Base-by-base conservation (phyloP, 2,888 invertebrate genomes). In the Lasioglossum lativentre region DNA sequence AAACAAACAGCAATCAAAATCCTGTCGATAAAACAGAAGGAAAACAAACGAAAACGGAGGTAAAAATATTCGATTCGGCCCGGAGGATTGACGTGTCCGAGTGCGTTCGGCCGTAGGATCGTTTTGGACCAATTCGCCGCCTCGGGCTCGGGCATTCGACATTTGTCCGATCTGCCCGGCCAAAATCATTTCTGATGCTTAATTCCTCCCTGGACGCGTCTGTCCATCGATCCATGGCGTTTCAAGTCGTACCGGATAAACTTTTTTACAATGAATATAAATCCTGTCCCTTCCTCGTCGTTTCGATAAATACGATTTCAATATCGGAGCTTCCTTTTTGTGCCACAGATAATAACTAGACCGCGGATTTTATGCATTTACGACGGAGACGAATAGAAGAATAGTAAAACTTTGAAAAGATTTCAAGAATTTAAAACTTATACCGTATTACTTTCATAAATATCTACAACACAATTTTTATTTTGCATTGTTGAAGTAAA, bases 1-100 rank as follows among this genome's bases (percentile, higher is more conserved):
- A 34, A 66, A 23, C 34, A 66, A 66, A 66, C 66, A 66, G 66
- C 66, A 66, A 66, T 66, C 66, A 66, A 66, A 66, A 66, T 66
- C 34, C 66, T 66, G 66, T 66, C 66, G 66, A 66, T 66, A 34
- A 34, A 66, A 66, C 66, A 34, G 34, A 14, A 30, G 34, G 66
- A 19, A 34, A 30, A 34, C 66, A 66, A 30, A 34, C 66, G 34
- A 34, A 66, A 66, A 23, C 16, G 34, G 66, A 23, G 4, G 27
- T 27, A 34, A 27, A 34, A 66, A 66, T 66, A 34, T 34, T 34
- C 66, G 19, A 34, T 66, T 34, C 66, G 8, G 8, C 6, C 30
- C 1, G 66, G 30, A 66, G 34, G 66, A 34, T 66, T 66, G 66
- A 66, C 66, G 3, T 34, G 66, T 30, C 34, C 66, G 34, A 4